Conservation (phyloP, 1,140 invertebrate genomes). For the Asobara japonica region DNA sequence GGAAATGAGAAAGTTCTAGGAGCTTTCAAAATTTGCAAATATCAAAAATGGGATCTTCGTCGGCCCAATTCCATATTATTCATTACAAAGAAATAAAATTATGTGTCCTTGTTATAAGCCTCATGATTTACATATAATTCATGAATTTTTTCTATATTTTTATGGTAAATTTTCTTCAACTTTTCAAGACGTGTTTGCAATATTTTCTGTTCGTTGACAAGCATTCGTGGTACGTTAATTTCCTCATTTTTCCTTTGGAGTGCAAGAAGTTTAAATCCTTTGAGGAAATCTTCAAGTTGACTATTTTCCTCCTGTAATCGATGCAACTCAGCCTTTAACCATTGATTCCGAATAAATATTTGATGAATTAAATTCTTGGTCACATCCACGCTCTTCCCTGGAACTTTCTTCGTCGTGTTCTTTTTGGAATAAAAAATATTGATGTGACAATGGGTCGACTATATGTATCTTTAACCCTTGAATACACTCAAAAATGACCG, state of each 20-base stretch:
- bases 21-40: too few relatives aligned
- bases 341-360: slow-evolving; percentile 37
- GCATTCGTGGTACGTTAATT: slow-evolving; percentile 33
- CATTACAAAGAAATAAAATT: too few relatives aligned
- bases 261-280: slow-evolving; percentile 28
- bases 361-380: slow-evolving; percentile 35
- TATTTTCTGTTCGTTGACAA: slow-evolving; percentile 26
- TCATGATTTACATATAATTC: slow-evolving; percentile 32
- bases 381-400: neutral
- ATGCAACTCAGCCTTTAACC: slow-evolving; percentile 36
- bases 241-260: slow-evolving; percentile 32
- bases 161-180: slow-evolving; percentile 27
- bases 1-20: too few relatives aligned
- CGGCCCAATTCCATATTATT: too few relatives aligned
- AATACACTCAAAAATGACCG: too few relatives aligned
- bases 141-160: slow-evolving; percentile 32
- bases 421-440: slow-evolving; percentile 2
- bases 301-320: slow-evolving; percentile 40
- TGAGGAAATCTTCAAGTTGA: slow-evolving; percentile 28
- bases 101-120: slow-evolving; percentile 21
- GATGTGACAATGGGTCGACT: too few relatives aligned
- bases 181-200: slow-evolving; percentile 31
- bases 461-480: too few relatives aligned
- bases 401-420: neutral
- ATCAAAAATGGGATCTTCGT: too few relatives aligned